Evolutionary conservation across 2,113 vertebrate species (phyloP), one percentile per base, ranked within the genome.

Genomic region (Epinephelus fuscoguttatus): DNA sequence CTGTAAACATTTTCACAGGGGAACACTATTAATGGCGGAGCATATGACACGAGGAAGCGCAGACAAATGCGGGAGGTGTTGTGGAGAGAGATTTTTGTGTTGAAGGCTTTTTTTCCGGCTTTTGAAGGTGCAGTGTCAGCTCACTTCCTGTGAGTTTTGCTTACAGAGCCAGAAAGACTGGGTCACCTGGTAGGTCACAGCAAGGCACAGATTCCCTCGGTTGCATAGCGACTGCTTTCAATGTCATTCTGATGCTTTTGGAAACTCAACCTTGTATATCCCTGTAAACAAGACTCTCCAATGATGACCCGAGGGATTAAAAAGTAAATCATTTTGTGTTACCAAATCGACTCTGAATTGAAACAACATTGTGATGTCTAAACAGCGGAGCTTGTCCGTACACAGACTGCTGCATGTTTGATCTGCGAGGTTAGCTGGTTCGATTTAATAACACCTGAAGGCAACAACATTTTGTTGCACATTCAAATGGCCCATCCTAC

Each of bases 41-140:
- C 68, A 33, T 72, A 77, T 88, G 91, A 93, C 89, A 91, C 75
- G 17, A 69, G 47, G 83, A 87, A 81, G 80, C 68, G 19, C 84
- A 85, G 68, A 88, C 81, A 83, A 91, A 93, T 87, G 76, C 63
- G 27, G 57, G 75, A 81, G 73, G 83, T 61, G 69, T 80, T 87
- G 68, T 78, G 67, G 77, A 66, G 61, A 70, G 55, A 59, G 66
- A 79, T 80, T 88, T 94, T 83, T 87, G 66, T 87, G 78, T 89
- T 83, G 78, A 80, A 72, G 73, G 47, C 0, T 78, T 81, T 90
- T 81, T 78, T 30, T 37, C 33, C 60, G 55, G 76, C 85, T 91
- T 89, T 90, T 89, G 74, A 89, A 91, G 87, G 87, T 93, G 91
- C 91, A 60, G 88, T 86, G 92, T 94, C 89, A 95, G 94, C 91